phyloP scores from a whole-genome alignment of 2,797 vertebrate genomes.

The Poecilia gillii region DNA sequence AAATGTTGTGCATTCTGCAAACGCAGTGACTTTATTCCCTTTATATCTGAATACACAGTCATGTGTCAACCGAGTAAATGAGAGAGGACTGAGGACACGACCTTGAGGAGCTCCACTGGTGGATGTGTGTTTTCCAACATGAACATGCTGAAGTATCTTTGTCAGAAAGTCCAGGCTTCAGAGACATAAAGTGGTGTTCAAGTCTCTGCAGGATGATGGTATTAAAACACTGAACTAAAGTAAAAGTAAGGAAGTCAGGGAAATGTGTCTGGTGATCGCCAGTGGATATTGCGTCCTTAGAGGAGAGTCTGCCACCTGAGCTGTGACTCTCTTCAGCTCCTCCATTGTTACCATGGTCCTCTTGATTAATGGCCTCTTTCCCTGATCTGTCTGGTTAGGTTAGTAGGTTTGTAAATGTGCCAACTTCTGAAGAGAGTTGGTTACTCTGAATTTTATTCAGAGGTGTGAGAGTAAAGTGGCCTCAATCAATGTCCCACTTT shows the following conservation, averaged over 20 bases:
- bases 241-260: no score
- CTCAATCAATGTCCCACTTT: no score
- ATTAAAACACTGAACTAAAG: background rate
- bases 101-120: background rate
- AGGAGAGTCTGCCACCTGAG: no score
- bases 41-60: background rate
- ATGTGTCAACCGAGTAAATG: background rate
- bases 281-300: no score
- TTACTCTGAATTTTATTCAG: no score
- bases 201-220: background rate
- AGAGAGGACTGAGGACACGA: background rate
- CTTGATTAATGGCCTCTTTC: background rate
- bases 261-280: no score
- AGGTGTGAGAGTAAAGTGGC: no score
- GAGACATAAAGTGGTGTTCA: background rate
- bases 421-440: background rate
- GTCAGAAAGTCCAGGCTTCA: background rate
- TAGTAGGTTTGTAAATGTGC: background rate
- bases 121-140: background rate
- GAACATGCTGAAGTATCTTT: background rate
- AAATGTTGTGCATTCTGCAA: background rate
- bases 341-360: background rate
- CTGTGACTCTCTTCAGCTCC: background rate
- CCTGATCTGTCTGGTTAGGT: background rate
- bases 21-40: background rate